Conservation (phyloP, 2,797 vertebrate genomes). For the Bradypodion pumilum region DNA sequence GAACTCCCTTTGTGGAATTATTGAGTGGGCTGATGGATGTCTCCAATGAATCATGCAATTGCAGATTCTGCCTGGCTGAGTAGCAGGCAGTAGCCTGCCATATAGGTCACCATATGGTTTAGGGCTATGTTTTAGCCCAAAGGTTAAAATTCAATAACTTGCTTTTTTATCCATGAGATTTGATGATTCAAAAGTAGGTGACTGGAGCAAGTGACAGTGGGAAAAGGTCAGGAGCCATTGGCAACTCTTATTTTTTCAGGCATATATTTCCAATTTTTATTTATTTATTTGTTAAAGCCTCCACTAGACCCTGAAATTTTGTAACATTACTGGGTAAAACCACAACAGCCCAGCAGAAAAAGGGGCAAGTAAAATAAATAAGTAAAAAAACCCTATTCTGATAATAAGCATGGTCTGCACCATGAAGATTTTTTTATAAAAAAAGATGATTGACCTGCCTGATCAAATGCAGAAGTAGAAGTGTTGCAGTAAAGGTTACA, state of each 20-base stretch:
- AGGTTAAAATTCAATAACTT: neutral
- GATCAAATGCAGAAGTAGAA: conserved; percentile 17
- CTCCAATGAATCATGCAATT: conserved; percentile 41
- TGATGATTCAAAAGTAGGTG: conserved; percentile 29
- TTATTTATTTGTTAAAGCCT: conserved; percentile 26
- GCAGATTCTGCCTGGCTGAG: conserved; percentile 41
- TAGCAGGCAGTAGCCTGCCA: conserved; percentile 35
- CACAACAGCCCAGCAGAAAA: conserved; percentile 10
- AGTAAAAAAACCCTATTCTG: conserved; percentile 14
- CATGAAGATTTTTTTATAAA: conserved; percentile 23
- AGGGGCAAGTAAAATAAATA: conserved; percentile 27
- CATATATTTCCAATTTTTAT: conserved; percentile 37
- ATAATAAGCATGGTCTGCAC: conserved; percentile 14
- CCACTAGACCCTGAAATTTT: neutral
- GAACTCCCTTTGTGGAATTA: conserved; percentile 9
- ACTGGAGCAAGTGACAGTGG: neutral
- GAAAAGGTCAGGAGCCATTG: accelerated
- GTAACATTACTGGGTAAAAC: conserved; percentile 6
- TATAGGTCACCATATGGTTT: conserved; percentile 57
- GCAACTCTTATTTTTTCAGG: neutral
- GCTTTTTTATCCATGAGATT: conserved; percentile 12
- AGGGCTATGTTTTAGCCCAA: conserved; percentile 52
- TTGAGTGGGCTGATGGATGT: conserved; percentile 18
- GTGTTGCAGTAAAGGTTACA: conserved; percentile 20
- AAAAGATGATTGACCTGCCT: conserved; percentile 45